Percentiles rank a stretch among this genome's conserved stretches.
These are phyloP conservation scores for Matsumurasca onukii DNA, from an alignment of 1,140 invertebrate species.

Conservation along the genomic window DNA sequence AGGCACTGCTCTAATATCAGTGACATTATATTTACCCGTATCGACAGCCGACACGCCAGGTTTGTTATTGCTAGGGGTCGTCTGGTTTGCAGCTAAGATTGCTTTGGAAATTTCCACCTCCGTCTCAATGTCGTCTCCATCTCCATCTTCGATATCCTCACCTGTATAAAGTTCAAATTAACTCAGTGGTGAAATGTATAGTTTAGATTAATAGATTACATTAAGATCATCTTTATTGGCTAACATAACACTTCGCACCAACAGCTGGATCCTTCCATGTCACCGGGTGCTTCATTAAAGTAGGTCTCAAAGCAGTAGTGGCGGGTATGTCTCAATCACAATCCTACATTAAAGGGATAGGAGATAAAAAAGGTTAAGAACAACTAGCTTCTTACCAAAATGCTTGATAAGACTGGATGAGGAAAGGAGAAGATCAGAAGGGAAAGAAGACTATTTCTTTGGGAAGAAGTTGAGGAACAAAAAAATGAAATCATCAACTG, in stretches of 20 bases:
- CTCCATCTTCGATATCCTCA: slow-evolving; percentile 1
- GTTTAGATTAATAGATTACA: neutral
- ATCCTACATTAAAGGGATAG: too few species aligned
- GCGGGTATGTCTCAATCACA: neutral
- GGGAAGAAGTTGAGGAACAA: too few species aligned
- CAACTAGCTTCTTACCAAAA: too few species aligned
- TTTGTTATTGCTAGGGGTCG: neutral
- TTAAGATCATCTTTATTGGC: neutral
- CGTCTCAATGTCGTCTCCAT: neutral
- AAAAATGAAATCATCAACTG: too few species aligned
- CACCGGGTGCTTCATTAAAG: neutral
- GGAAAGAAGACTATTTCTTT: too few species aligned
- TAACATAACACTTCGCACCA: neutral
- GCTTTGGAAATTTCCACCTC: neutral
- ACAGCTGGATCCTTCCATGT: neutral
- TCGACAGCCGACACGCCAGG: neutral
- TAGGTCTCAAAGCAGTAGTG: neutral
- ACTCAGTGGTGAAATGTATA: neutral
- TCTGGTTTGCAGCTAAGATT: neutral
- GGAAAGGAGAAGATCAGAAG: too few species aligned
- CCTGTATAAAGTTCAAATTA: neutral
- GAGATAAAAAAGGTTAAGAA: too few species aligned
- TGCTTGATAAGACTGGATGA: too few species aligned
- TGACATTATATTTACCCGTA: neutral
- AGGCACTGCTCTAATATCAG: neutral